phyloP scores from a whole-genome alignment of 2,888 invertebrate genomes.

The Caenorhabditis sp. region DNA sequence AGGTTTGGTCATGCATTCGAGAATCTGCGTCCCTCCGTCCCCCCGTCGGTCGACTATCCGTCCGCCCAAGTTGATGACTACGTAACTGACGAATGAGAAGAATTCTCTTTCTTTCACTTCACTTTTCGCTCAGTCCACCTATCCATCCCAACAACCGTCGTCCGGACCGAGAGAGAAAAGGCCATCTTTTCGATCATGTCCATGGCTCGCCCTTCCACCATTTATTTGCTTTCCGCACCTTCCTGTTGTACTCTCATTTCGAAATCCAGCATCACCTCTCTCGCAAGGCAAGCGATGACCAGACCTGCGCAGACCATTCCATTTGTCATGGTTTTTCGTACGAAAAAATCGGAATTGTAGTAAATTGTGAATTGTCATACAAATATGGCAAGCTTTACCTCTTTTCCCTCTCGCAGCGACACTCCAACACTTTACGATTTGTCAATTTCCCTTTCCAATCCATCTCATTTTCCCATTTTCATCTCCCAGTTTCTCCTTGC shows the following conservation, averaged over 20 bases:
- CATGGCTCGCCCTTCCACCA: conserved; percentile 37
- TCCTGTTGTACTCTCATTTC: conserved; percentile 55
- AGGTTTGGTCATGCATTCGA: conserved; percentile 53
- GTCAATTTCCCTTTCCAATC: background rate
- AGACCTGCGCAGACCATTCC: conserved; percentile 45
- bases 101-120: conserved; percentile 18
- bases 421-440: conserved; percentile 30
- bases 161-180: too few species aligned
- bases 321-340: too few species aligned
- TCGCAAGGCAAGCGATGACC: conserved; percentile 9
- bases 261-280: conserved; percentile 46
- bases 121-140: conserved; percentile 25
- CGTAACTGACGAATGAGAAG: conserved; percentile 12
- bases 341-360: conserved; percentile 38
- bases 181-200: background rate
- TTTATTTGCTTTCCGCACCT: conserved; percentile 56
- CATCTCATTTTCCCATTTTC: conserved; percentile 3
- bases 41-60: background rate
- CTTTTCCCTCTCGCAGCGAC: background rate
- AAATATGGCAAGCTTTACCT: background rate
- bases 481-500: conserved; percentile 6
- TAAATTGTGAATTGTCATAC: conserved; percentile 23
- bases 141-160: too few species aligned
- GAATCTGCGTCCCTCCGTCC: conserved; percentile 21
- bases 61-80: conserved; percentile 24